Conservation (phyloP, 2,797 vertebrate species). For the Hafferia zeledoni region DNA sequence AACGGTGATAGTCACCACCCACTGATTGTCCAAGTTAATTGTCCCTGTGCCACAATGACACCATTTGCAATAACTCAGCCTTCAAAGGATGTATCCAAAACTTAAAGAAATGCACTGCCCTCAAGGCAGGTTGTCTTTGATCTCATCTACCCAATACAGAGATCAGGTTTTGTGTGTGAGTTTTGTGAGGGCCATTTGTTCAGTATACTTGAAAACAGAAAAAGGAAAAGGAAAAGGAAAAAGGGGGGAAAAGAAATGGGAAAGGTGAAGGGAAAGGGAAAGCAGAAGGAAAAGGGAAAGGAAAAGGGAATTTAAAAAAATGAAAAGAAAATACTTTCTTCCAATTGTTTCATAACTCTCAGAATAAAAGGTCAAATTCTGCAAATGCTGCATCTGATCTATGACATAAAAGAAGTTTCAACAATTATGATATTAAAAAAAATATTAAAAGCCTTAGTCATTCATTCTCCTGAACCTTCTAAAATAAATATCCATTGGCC, state of each 20-base stretch:
- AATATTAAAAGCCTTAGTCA: not conserved
- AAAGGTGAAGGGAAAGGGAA: not conserved
- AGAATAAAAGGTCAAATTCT: not conserved
- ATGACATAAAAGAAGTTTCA: not conserved
- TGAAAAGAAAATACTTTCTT: not conserved
- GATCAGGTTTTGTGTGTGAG: not conserved
- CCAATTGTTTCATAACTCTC: not conserved
- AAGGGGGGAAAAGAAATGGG: not conserved
- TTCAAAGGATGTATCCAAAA: slow-evolving; percentile 33
- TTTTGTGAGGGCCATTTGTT: not conserved
- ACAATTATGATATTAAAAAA: not conserved
- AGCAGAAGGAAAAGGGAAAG: not conserved
- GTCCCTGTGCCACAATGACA: slow-evolving; percentile 7
- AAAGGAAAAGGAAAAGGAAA: not conserved
- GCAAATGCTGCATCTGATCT: not conserved
- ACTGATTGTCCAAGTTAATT: slow-evolving; percentile 40
- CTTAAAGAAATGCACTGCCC: not conserved
- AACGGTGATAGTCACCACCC: slow-evolving; percentile 10
- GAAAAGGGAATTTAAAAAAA: not conserved
- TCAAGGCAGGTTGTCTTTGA: not conserved
- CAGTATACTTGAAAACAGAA: not conserved
- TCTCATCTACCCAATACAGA: not conserved
- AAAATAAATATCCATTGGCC: not conserved
- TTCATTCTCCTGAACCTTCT: not conserved
- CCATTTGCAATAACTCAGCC: not conserved